Evolutionary conservation across 2,888 invertebrate genomes (phyloP).

Genomic region (Drosophila diplacantha): DNA sequence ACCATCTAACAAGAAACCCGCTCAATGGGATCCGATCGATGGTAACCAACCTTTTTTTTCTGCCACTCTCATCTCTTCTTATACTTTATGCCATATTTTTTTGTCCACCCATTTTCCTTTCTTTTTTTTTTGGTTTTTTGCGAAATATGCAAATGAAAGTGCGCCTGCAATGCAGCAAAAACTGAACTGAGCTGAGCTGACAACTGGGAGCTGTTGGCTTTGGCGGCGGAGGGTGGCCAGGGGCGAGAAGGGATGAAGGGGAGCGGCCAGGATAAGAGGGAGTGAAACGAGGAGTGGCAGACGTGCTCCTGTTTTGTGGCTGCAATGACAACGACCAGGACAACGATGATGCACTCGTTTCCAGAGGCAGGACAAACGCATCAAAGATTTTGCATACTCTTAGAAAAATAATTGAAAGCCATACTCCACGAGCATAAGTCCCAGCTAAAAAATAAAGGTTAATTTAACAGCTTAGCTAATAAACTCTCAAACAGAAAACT

Average conservation of each 20-base stretch:
- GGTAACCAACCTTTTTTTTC: conserved; percentile 14
- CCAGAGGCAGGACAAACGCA: conserved; percentile 16
- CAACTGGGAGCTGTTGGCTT: conserved; percentile 41
- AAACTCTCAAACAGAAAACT: no score
- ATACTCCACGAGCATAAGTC: neutral
- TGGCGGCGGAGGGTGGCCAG: conserved; percentile 30
- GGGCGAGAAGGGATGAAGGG: neutral
- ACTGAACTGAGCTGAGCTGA: conserved; percentile 38
- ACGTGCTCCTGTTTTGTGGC: conserved; percentile 38
- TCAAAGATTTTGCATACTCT: conserved; percentile 8
- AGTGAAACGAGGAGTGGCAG: conserved; percentile 15
- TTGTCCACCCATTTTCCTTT: conserved; percentile 5
- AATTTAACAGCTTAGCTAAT: neutral
- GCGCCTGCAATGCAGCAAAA: conserved; percentile 68
- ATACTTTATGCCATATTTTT: conserved; percentile 29
- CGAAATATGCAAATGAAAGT: conserved; percentile 69
- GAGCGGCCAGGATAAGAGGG: conserved; percentile 1
- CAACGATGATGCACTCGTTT: conserved; percentile 51
- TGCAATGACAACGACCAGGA: conserved; percentile 37
- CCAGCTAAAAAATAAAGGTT: neutral
- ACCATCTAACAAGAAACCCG: conserved; percentile 20
- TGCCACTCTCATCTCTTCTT: conserved; percentile 26
- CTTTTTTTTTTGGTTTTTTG: conserved; percentile 7
- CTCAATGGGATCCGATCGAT: conserved; percentile 34
- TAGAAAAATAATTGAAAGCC: neutral